These are phyloP conservation scores for Poecilobothrus nobilitatus DNA, from an alignment of 2,888 invertebrate species.

Conservation along the genomic window DNA sequence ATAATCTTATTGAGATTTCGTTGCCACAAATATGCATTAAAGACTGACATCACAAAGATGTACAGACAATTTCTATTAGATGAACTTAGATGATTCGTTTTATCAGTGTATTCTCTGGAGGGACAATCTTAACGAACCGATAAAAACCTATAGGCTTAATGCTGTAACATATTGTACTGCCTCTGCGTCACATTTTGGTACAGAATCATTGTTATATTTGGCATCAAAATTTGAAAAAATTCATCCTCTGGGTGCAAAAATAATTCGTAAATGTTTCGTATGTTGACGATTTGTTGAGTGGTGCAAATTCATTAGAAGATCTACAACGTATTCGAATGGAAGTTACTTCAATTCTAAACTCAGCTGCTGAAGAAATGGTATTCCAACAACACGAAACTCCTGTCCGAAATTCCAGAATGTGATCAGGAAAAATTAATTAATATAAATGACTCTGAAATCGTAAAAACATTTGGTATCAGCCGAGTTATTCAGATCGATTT, in stretches of 20 bases:
- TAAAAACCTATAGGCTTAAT: conserved; percentile 16
- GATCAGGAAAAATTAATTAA: background rate
- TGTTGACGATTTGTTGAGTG: background rate
- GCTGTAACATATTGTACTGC: conserved; percentile 21
- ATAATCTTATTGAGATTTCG: no score
- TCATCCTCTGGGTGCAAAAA: background rate
- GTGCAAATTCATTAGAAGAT: background rate
- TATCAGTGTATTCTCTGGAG: conserved; percentile 23
- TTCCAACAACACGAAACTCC: background rate
- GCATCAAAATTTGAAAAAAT: background rate
- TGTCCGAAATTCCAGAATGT: background rate
- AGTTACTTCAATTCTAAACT: background rate
- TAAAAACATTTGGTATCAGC: conserved; percentile 21
- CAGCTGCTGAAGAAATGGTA: background rate
- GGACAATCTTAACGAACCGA: conserved; percentile 6
- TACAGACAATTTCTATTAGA: conserved; percentile 24
- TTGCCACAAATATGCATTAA: conserved; percentile 18
- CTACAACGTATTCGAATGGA: background rate
- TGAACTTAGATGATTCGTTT: conserved; percentile 18
- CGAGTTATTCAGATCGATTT: conserved; percentile 15
- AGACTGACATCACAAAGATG: conserved; percentile 26
- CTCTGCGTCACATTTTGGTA: conserved; percentile 20
- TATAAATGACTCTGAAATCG: conserved; percentile 12
- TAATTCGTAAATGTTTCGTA: background rate
- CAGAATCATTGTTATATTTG: conserved; percentile 11